Conservation (phyloP, 2,113 vertebrate species). For the Phaethon lepturus region DNA sequence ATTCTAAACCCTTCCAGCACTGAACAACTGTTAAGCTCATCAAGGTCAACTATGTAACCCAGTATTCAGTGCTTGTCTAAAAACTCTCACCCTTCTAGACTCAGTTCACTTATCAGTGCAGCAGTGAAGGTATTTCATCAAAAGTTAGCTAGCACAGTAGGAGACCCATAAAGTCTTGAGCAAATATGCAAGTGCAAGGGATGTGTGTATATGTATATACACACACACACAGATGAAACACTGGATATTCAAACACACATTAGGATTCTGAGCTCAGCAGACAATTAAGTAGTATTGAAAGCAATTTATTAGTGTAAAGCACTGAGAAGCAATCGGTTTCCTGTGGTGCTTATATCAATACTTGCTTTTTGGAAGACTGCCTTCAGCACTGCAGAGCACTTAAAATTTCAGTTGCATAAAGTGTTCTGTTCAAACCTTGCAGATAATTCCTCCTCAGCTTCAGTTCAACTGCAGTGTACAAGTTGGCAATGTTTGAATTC, state of each 20-base stretch:
- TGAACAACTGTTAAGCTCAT: neutral
- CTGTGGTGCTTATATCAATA: neutral
- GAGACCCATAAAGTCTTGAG: neutral
- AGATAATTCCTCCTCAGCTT: neutral
- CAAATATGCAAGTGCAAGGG: neutral
- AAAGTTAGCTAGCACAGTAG: neutral
- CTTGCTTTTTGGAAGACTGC: neutral
- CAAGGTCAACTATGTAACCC: neutral
- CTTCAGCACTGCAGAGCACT: neutral
- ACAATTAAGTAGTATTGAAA: slow-evolving; percentile 35
- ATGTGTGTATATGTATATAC: neutral
- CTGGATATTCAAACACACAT: neutral
- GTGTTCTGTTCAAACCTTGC: neutral
- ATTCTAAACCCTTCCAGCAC: neutral
- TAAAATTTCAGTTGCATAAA: neutral
- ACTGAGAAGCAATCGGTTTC: neutral
- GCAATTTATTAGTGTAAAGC: slow-evolving; percentile 30
- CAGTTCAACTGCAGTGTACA: neutral
- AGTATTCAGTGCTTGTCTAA: neutral
- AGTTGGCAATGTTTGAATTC: neutral
- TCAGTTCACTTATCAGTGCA: neutral
- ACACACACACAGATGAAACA: neutral
- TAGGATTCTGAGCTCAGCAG: neutral
- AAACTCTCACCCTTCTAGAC: neutral
- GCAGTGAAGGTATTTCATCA: neutral